These are phyloP conservation scores for Isoperla grammatica DNA, from an alignment of 2,888 invertebrate genomes.

Conservation along the genomic window DNA sequence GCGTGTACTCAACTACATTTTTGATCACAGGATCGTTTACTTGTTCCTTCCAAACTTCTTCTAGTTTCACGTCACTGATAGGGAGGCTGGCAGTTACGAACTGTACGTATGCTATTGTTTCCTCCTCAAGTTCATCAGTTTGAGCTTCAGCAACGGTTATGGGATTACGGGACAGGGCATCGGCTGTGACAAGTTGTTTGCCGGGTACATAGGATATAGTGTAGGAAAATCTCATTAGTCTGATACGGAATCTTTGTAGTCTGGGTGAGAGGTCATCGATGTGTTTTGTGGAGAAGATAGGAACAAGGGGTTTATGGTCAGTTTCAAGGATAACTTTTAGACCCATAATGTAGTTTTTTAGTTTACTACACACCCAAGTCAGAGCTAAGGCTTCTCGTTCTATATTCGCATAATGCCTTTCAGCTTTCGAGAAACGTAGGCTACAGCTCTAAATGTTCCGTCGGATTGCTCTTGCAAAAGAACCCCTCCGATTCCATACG, in stretches of 20 bases:
- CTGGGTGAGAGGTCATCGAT: conserved; percentile 22
- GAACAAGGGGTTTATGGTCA: conserved; percentile 23
- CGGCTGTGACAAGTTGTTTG: conserved; percentile 32
- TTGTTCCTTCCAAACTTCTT: no score
- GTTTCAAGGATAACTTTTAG: conserved; percentile 5
- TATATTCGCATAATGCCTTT: conserved; percentile 1
- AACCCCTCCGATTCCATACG: conserved; percentile 6
- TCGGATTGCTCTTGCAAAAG: background rate
- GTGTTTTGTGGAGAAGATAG: conserved; percentile 20
- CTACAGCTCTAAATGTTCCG: background rate
- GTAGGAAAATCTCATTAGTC: conserved; percentile 31
- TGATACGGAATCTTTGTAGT: conserved; percentile 28
- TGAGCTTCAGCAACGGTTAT: no score
- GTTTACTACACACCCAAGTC: background rate
- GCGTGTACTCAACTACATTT: no score
- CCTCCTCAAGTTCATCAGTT: no score
- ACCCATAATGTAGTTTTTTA: background rate
- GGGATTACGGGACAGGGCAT: conserved; percentile 25
- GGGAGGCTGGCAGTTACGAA: no score
- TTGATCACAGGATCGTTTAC: no score
- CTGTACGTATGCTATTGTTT: no score
- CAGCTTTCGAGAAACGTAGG: conserved; percentile 4
- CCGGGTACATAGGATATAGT: conserved; percentile 31
- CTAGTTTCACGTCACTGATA: no score
- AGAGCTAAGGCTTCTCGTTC: background rate